phyloP scores from a whole-genome alignment of 2,113 vertebrate genomes.

The Pitta sordida region DNA sequence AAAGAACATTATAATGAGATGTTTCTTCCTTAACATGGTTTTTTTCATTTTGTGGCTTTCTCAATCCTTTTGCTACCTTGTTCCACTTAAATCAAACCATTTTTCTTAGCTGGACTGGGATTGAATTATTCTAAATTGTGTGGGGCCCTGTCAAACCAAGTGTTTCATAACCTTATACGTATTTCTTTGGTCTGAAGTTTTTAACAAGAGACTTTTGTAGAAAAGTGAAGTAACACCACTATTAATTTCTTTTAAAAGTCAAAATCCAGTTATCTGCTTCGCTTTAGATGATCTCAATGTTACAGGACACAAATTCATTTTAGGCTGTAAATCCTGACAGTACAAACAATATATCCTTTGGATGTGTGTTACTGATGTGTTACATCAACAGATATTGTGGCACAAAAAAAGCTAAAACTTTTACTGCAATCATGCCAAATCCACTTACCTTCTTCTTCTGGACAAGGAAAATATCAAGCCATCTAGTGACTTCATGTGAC shows the following conservation, averaged over 20 bases:
- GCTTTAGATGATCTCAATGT: not conserved
- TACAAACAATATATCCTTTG: not conserved
- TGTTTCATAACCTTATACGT: fast-evolving
- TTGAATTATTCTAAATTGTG: not conserved
- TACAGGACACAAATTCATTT: not conserved
- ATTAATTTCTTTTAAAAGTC: not conserved
- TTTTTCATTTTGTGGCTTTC: not conserved
- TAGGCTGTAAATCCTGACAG: not conserved
- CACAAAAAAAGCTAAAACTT: not conserved
- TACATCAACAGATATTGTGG: fast-evolving
- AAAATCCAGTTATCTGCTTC: not conserved
- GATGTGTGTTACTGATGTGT: fast-evolving
- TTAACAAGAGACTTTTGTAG: not conserved
- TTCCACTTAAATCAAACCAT: not conserved
- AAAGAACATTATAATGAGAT: not conserved
- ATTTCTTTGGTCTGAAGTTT: not conserved
- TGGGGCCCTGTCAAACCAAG: not conserved
- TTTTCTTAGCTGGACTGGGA: not conserved
- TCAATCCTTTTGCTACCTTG: not conserved
- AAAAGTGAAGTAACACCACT: not conserved
- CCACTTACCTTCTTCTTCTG: not conserved
- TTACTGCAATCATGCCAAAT: not conserved
- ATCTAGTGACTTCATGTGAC: not conserved
- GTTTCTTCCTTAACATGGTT: not conserved
- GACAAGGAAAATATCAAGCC: not conserved